Percentiles rank a stretch among this genome's conserved stretches.
These are phyloP conservation scores for Peromyscus californicus DNA, from an alignment of 2,113 vertebrate species.

Conservation along the genomic window DNA sequence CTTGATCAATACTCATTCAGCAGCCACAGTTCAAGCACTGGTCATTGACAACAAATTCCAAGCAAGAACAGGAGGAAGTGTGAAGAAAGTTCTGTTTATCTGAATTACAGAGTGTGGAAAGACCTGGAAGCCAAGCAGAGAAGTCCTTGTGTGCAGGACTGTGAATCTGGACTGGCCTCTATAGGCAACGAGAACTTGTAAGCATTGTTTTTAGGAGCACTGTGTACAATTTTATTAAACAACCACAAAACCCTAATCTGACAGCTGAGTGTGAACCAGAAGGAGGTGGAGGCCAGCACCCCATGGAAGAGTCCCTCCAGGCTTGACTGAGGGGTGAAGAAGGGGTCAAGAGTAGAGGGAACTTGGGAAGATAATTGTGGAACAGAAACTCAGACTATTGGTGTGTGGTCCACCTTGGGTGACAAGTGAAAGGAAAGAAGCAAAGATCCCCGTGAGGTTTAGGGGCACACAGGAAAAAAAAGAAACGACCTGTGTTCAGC, in stretches of 20 bases:
- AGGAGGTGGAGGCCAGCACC: neutral
- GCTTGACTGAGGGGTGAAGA: neutral
- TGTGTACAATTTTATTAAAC: neutral
- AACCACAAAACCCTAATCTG: neutral
- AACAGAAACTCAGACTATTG: slow-evolving; percentile 11
- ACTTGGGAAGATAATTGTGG: neutral
- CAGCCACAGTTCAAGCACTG: neutral
- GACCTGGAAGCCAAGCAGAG: neutral
- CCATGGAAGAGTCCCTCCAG: neutral
- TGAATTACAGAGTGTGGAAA: neutral
- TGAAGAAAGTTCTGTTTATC: neutral
- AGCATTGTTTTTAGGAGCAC: neutral
- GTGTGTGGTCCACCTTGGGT: neutral
- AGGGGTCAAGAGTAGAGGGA: neutral
- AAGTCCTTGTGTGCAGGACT: neutral
- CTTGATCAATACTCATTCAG: neutral
- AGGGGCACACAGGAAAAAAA: neutral
- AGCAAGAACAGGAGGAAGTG: neutral
- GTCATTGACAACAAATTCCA: neutral
- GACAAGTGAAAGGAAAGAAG: neutral
- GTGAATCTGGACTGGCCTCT: slow-evolving; percentile 1
- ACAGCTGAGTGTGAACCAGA: neutral
- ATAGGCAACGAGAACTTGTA: neutral
- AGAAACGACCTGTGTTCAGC: neutral
- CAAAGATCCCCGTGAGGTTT: slow-evolving; percentile 20